Evolutionary conservation across 1,140 invertebrate species (phyloP).

Genomic region (Drosophila tani): DNA sequence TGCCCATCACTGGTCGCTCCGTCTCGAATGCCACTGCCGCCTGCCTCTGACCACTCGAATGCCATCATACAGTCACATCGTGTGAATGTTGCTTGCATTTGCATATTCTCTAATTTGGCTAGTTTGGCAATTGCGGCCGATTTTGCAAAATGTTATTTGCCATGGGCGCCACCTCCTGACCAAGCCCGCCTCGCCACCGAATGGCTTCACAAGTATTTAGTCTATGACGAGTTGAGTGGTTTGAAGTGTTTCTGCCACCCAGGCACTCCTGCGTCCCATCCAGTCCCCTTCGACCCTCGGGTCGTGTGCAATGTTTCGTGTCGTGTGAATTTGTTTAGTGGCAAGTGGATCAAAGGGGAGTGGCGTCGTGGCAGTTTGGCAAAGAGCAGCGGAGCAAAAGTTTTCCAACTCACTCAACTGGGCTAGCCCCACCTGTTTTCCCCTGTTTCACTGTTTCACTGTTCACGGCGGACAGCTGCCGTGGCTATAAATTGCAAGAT

Average conservation of each 20-base stretch:
- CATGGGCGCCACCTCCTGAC: slow-evolving; percentile 40
- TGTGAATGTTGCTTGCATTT: slow-evolving; percentile 75
- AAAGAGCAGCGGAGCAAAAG: slow-evolving; percentile 49
- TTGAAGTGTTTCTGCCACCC: slow-evolving; percentile 57
- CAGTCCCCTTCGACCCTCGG: slow-evolving; percentile 14
- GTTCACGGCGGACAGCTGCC: slow-evolving; percentile 11
- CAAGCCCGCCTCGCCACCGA: background rate
- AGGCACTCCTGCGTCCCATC: background rate
- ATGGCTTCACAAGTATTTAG: slow-evolving; percentile 74
- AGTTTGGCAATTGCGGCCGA: slow-evolving; percentile 82
- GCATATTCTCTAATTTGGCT: slow-evolving; percentile 82
- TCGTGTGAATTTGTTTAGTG: slow-evolving; percentile 78
- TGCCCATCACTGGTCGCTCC: slow-evolving; percentile 35
- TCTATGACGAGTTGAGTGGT: slow-evolving; percentile 75
- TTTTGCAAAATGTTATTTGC: slow-evolving; percentile 82
- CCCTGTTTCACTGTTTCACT: background rate
- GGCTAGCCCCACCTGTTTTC: slow-evolving; percentile 1
- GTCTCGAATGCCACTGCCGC: background rate
- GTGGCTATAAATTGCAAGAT: slow-evolving; percentile 54
- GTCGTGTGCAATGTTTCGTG: slow-evolving; percentile 50
- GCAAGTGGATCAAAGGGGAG: slow-evolving; percentile 36
- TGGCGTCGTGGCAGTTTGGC: slow-evolving; percentile 2
- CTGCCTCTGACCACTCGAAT: background rate
- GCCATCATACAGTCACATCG: slow-evolving; percentile 28
- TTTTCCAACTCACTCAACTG: slow-evolving; percentile 40